These are phyloP conservation scores for Tokudaia muenninki DNA, from an alignment of 2,797 vertebrate species.

Conservation along the genomic window DNA sequence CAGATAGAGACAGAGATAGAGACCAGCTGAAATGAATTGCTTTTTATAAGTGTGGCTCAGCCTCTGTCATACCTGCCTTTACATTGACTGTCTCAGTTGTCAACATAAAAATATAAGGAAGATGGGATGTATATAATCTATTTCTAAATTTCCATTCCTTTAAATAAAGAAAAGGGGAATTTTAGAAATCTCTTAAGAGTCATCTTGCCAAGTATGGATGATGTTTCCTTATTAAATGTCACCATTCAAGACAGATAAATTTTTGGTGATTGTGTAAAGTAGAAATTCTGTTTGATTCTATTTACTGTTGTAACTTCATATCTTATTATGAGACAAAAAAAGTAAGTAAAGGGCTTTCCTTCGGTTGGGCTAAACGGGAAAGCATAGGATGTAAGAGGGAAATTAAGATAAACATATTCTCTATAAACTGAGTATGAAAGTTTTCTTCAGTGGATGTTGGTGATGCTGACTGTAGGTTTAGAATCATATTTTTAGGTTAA, in stretches of 20 bases:
- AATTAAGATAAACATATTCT: not conserved
- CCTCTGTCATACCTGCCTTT: not conserved
- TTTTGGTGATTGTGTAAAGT: conserved; percentile 40
- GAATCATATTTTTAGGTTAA: conserved; percentile 44
- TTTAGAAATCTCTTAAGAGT: conserved; percentile 35
- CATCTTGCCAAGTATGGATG: not conserved
- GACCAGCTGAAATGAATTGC: not conserved
- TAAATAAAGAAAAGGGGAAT: not conserved
- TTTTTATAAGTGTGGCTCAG: conserved; percentile 23
- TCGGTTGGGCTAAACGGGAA: not conserved
- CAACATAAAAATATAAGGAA: not conserved
- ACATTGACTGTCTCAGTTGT: not conserved
- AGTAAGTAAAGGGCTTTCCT: conserved; percentile 5
- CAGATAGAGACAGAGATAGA: not conserved
- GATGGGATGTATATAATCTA: not conserved
- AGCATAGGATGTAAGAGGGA: not conserved
- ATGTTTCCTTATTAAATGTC: not conserved
- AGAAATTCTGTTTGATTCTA: conserved; percentile 9
- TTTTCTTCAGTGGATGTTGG: conserved; percentile 27
- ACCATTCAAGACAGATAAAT: not conserved
- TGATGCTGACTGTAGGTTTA: not conserved
- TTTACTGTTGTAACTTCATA: not conserved
- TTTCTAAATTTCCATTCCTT: not conserved
- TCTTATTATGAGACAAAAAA: conserved; percentile 42
- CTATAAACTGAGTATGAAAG: not conserved